Evolutionary conservation across 1,140 invertebrate genomes (phyloP), one percentile per base, ranked within the genome.

Genomic region (Temnothorax curvispinosus): DNA sequence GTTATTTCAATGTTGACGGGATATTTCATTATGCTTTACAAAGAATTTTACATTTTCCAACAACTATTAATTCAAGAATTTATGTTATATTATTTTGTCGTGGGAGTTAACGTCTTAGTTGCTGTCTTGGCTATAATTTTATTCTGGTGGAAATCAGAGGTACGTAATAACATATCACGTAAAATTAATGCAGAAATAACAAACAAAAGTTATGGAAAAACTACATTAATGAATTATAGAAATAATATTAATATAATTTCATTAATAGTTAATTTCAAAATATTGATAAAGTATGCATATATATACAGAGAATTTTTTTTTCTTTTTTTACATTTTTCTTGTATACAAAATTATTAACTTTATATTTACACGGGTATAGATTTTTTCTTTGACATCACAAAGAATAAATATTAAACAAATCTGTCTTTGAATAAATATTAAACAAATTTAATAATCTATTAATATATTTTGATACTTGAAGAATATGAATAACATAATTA

Each of bases 101-200:
- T 81, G 15, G 38, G 4, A 1, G 5, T 81, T 13, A 71, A 71
- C 6, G 3, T 71, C 5, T 9, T 60, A 27, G 80, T 82, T 32
- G 80, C 56, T 2, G n/a, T 2, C n/a, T 35, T 44, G 0, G 52
- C 67, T 44, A 60, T 82, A 82, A 72, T 82, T 35, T 32, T 82
- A 7, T 82, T 58, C 13, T 82, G 80, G 80, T 2, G 6, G 1
- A 82, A 74, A 8, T 47, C 52, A 56, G 9, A 82, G 67, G 80
- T 82, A 47, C 6, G 75, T 60, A 62, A 80, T 4, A 8, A 35
- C n/a, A 67, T 67, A 67, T 47, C 1, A 8, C 9, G 1, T 32
- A 44, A 5, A 60, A 65, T 62, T 78, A 60, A 47, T 38, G 15
- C 13, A n/a, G 8, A 44, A 47, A 47, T 52, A 50, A 1, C 13